Percentiles rank a stretch among this genome's conserved stretches.
phyloP scores from a whole-genome alignment of 2,888 invertebrate species.

The Mythimna impura region DNA sequence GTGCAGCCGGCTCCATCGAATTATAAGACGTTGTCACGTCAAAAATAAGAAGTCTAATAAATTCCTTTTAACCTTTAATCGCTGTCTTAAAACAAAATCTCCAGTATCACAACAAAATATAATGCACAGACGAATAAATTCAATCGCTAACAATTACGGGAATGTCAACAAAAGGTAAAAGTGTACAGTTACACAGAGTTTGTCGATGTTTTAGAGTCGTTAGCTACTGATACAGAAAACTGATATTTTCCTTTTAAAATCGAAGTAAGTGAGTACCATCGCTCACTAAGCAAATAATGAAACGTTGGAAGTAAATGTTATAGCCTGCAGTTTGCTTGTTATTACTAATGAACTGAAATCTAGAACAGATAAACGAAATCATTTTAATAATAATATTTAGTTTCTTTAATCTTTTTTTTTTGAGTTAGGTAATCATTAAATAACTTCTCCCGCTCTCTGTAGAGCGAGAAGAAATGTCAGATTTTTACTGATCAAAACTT shows the following conservation, averaged over 20 bases:
- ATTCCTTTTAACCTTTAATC: background rate
- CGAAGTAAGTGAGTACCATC: conserved; percentile 33
- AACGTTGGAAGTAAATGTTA: conserved; percentile 34
- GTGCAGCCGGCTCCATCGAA: no score
- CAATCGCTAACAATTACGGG: conserved; percentile 23
- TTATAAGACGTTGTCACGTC: no score
- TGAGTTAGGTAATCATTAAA: no score
- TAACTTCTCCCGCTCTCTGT: no score
- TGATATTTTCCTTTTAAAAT: conserved; percentile 48
- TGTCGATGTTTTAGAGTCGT: conserved; percentile 36
- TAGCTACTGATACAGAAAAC: conserved; percentile 35
- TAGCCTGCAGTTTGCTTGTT: conserved; percentile 20
- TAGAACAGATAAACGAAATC: background rate
- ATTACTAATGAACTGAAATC: conserved; percentile 33
- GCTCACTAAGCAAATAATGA: conserved; percentile 53
- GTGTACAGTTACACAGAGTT: conserved; percentile 17
- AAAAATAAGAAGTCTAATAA: background rate
- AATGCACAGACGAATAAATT: conserved; percentile 34
- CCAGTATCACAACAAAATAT: conserved; percentile 27
- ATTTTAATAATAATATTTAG: no score
- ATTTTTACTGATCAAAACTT: no score
- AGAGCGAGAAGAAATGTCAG: no score
- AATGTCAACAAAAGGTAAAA: conserved; percentile 33
- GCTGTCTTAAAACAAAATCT: background rate
- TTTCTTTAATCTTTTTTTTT: no score